A percentile compares a stretch with the other conserved stretches of the same genome.
Evolutionary conservation across 2,888 invertebrate species (phyloP).

Genomic region (Nemotelus pantherinus): DNA sequence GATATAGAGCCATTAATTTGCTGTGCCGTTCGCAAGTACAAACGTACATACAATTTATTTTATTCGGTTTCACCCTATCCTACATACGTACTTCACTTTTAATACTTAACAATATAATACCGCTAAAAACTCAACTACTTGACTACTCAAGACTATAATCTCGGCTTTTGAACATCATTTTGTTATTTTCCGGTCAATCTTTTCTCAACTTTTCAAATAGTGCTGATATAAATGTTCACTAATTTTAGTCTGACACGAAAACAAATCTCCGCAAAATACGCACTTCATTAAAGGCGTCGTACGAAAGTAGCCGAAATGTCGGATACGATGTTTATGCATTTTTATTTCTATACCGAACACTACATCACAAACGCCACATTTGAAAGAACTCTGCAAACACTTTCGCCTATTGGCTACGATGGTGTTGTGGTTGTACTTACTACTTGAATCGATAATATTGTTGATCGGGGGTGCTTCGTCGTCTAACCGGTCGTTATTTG

Average conservation of each 20-base stretch:
- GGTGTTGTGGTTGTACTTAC: background rate
- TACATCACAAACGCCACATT: slow-evolving; percentile 14
- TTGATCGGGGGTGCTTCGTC: background rate
- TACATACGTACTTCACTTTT: too few relatives aligned
- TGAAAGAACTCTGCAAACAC: background rate
- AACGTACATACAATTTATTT: too few relatives aligned
- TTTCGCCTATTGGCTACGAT: background rate
- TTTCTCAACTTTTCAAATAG: background rate
- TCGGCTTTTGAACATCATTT: too few relatives aligned
- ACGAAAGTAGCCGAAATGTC: slow-evolving; percentile 32
- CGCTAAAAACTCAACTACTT: too few relatives aligned
- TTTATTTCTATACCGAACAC: background rate
- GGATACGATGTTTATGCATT: slow-evolving; percentile 26
- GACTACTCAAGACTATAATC: too few relatives aligned
- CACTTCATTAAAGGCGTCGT: background rate
- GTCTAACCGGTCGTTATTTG: slow-evolving; percentile 33
- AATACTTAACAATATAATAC: too few relatives aligned
- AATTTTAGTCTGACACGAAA: background rate
- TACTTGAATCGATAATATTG: background rate
- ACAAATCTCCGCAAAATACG: slow-evolving; percentile 2
- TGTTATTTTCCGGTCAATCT: background rate
- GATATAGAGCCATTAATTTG: too few relatives aligned
- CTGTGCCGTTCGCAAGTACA: too few relatives aligned
- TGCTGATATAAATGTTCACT: slow-evolving; percentile 2
- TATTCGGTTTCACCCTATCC: too few relatives aligned